Conservation (phyloP, 2,113 vertebrate genomes). For the Zapus hudsonius region DNA sequence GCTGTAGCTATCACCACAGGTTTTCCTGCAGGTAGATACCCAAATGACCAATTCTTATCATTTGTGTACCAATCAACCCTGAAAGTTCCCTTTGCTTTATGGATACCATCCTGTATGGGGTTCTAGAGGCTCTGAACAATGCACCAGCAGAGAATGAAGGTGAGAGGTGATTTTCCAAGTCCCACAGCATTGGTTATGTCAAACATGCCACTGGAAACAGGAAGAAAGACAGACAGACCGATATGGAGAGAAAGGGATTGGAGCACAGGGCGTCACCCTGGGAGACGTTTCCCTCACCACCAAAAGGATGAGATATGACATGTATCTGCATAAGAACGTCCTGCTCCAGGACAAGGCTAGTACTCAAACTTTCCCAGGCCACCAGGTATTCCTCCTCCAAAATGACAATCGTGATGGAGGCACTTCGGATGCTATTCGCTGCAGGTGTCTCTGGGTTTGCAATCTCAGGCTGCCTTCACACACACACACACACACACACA, state of each 20-base stretch:
- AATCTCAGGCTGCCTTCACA: not conserved
- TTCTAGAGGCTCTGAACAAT: not conserved
- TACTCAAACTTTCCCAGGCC: not conserved
- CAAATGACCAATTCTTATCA: not conserved
- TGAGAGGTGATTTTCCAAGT: not conserved
- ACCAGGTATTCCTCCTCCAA: not conserved
- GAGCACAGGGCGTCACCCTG: not conserved
- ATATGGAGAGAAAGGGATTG: not conserved
- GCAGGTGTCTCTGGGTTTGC: not conserved
- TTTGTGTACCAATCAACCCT: not conserved
- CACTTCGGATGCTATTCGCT: not conserved
- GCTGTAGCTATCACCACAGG: not conserved
- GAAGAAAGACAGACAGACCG: not conserved
- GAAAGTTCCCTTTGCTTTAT: not conserved
- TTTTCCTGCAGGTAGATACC: not conserved
- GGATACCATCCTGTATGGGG: not conserved
- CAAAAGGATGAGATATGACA: not conserved
- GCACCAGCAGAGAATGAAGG: not conserved
- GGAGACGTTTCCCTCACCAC: not conserved
- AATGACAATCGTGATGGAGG: not conserved
- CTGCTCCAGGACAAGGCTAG: not conserved
- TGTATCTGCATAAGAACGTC: not conserved
- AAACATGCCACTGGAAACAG: not conserved
- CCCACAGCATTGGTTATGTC: not conserved
- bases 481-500: too few relatives aligned